These are phyloP conservation scores for Apodemia zela DNA, from an alignment of 2,888 invertebrate genomes.

Conservation along the genomic window DNA sequence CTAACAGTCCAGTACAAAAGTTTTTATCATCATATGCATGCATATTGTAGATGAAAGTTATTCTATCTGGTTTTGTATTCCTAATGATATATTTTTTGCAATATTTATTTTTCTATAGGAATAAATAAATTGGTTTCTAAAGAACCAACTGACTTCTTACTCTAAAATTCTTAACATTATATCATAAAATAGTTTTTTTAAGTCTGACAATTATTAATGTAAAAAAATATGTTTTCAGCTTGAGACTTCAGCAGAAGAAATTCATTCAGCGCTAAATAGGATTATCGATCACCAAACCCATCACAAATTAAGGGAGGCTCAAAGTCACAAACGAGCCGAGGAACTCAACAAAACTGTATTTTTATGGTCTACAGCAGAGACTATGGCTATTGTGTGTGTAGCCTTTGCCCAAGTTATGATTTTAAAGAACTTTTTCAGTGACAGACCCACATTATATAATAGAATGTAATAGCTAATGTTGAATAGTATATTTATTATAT, in stretches of 20 bases:
- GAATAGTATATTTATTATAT: slow-evolving; percentile 62
- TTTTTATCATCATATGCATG: too few species aligned
- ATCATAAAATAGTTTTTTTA: too few species aligned
- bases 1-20: too few species aligned
- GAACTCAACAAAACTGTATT: slow-evolving; percentile 96
- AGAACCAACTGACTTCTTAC: too few species aligned
- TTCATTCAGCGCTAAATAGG: slow-evolving; percentile 92
- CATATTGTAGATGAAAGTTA: too few species aligned
- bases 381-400: slow-evolving; percentile 89
- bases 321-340: slow-evolving; percentile 96
- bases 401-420: slow-evolving; percentile 95
- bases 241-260: slow-evolving; percentile 94
- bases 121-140: too few species aligned
- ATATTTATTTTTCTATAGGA: too few species aligned
- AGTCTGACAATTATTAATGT: background rate
- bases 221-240: slow-evolving; percentile 82
- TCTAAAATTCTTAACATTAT: too few species aligned
- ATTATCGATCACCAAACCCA: slow-evolving; percentile 98
- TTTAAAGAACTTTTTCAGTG: slow-evolving; percentile 92
- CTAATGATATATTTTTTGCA: too few species aligned
- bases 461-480: slow-evolving; percentile 61
- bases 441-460: slow-evolving; percentile 70
- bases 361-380: slow-evolving; percentile 95
- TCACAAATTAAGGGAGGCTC: slow-evolving; percentile 95
- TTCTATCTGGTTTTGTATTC: too few species aligned